Evolutionary conservation across 2,888 invertebrate species (phyloP), one percentile per base, ranked within the genome.

Genomic region (Adineta ricciae): DNA sequence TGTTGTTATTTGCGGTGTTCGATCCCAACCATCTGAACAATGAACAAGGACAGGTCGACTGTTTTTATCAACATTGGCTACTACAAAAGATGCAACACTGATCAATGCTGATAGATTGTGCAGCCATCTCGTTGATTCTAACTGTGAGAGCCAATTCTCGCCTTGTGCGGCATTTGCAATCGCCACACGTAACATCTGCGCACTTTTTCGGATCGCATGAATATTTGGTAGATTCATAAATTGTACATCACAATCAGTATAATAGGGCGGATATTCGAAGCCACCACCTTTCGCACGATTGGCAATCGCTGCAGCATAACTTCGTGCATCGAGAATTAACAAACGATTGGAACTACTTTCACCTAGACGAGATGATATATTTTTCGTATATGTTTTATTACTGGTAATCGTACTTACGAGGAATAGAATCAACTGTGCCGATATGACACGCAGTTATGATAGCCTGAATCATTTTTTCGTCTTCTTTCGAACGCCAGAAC

Each of bases 1-100:
- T 72, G 97, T 95, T 27, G 96, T 95, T 87, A 99, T 94, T 92
- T 99, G 98, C 83, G 98, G 95, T 86, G 98, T 99, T 87, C 98
- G 93, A 91, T 99, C 98, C 98, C 98, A 98, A 83, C 98, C 98
- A 91, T 98, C 98, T 4, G 96, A 96, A 91, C 98, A 98, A 91
- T 98, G 98, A 19, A 99, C 96, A 86, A 99, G 92, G 85, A 96
- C 97, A 14, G 97, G 96, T 84, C 95, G 93, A 32, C 93, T 94
- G 86, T 95, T 94, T 84, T 93, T 92, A 88, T 94, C 94, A 86
- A 96, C 88, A 38, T 90, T 89, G 86, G 89, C 93, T 9, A 94
- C 94, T 54, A 95, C 94, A 16, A 94, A 93, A 87, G 93, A 92
- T 36, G 96, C 94, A 14, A 96, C 94, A 87, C 94, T 93, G 88